Evolutionary conservation across 1,140 invertebrate genomes (phyloP).

Genomic region (Magallana ariakensis): DNA sequence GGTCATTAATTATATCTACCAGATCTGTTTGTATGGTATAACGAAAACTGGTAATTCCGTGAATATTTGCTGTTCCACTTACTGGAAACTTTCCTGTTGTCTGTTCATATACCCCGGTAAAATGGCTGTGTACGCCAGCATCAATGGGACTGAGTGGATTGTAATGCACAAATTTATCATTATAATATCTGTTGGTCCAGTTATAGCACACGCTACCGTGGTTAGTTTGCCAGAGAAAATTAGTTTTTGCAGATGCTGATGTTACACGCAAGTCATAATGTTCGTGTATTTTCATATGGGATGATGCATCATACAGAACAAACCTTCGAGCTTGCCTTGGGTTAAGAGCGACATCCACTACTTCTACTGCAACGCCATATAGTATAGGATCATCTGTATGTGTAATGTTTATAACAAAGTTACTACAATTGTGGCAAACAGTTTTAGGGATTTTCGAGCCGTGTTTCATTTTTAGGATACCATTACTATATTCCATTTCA

Average conservation of each 20-base stretch:
- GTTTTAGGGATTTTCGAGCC: background rate
- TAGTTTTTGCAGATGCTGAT: conserved; percentile 31
- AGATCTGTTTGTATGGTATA: conserved; percentile 28
- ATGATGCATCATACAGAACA: conserved; percentile 57
- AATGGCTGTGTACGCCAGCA: conserved; percentile 39
- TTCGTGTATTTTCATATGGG: conserved; percentile 33
- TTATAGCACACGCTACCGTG: conserved; percentile 44
- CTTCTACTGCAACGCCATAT: conserved; percentile 56
- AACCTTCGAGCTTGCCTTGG: conserved; percentile 53
- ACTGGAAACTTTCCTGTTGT: conserved; percentile 55
- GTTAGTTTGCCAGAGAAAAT: conserved; percentile 58
- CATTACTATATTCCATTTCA: conserved; percentile 47
- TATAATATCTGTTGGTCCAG: conserved; percentile 58
- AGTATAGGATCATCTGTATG: conserved; percentile 29
- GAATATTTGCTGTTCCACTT: conserved; percentile 60
- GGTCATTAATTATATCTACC: background rate
- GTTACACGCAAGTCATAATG: conserved; percentile 32
- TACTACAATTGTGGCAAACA: background rate
- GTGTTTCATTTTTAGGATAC: background rate
- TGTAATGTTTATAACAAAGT: background rate
- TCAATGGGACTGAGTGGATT: conserved; percentile 52
- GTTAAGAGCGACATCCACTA: conserved; percentile 58
- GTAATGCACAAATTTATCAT: conserved; percentile 40
- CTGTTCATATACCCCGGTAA: conserved; percentile 62
- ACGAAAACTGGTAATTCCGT: conserved; percentile 55